Conservation (phyloP, 2,113 vertebrate species). For the Poecile atricapillus region DNA sequence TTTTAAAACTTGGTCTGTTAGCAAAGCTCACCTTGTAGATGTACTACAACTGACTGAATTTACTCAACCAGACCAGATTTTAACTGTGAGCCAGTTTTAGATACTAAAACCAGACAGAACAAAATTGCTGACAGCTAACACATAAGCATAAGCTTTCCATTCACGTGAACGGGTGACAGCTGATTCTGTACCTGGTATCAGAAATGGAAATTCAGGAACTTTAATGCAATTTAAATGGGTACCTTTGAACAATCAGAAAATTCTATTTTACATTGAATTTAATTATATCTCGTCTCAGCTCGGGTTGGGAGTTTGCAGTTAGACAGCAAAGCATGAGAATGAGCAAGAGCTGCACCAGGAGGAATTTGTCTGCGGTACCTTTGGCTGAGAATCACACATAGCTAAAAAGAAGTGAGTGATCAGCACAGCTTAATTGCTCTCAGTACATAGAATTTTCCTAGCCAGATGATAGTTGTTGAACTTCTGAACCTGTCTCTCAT, state of each 20-base stretch:
- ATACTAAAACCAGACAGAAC: not conserved
- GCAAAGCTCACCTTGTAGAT: not conserved
- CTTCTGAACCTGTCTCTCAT: not conserved
- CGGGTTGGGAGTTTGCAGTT: not conserved
- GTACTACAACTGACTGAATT: not conserved
- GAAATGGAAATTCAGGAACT: not conserved
- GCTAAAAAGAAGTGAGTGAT: not conserved
- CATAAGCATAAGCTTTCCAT: not conserved
- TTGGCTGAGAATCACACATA: fast-evolving
- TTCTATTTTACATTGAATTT: not conserved
- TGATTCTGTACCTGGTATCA: not conserved
- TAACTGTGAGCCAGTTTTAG: not conserved
- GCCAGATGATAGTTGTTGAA: not conserved
- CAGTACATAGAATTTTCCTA: not conserved
- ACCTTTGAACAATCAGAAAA: not conserved
- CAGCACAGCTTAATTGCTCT: not conserved
- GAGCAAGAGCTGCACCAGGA: not conserved
- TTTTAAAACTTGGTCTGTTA: not conserved
- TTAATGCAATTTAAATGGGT: not conserved
- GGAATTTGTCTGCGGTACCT: not conserved
- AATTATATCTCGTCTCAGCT: not conserved
- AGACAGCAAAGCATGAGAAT: not conserved
- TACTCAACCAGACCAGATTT: not conserved
- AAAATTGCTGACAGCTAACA: not conserved
- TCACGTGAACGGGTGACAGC: not conserved